A percentile compares a stretch with the other conserved stretches of the same genome.
Conservation (phyloP, 92 coral and sea anemone species). For the Pocillopora meandrina region DNA sequence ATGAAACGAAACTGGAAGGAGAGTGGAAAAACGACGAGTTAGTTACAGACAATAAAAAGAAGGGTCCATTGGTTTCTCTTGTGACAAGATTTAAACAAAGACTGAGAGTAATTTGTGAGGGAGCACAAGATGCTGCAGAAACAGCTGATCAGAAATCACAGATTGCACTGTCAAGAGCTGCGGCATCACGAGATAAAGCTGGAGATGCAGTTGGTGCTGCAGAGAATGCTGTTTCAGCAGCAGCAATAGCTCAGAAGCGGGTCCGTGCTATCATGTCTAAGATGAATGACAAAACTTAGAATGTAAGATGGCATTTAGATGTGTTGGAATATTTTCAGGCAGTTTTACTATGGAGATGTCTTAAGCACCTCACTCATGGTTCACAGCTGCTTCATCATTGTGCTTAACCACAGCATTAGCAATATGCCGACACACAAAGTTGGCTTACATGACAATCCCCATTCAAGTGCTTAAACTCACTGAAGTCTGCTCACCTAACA, state of each 20-base stretch:
- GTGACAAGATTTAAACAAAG: conserved; percentile 86
- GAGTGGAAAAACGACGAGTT: conserved; percentile 80
- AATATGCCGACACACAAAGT: background rate
- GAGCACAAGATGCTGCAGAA: conserved; percentile 81
- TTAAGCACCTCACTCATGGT: background rate
- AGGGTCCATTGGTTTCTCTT: conserved; percentile 73
- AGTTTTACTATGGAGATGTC: background rate
- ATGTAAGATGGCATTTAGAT: background rate
- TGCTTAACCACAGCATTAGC: background rate
- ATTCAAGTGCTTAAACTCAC: background rate
- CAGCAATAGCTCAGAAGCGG: conserved; percentile 65
- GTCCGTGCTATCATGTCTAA: conserved; percentile 68
- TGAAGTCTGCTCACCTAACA: background rate
- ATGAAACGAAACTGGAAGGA: conserved; percentile 76
- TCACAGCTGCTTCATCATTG: background rate
- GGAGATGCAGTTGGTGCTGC: conserved; percentile 77
- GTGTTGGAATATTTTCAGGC: conserved; percentile 24
- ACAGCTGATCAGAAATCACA: conserved; percentile 85
- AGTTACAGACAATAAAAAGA: conserved; percentile 64
- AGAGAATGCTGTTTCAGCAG: conserved; percentile 73
- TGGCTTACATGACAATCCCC: background rate
- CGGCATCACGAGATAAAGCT: conserved; percentile 83
- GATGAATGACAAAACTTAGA: conserved; percentile 45
- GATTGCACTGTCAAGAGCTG: conserved; percentile 82
- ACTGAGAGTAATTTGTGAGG: conserved; percentile 79